A percentile compares a stretch with the other conserved stretches of the same genome.
Evolutionary conservation across 2,797 vertebrate species (phyloP).

Genomic region (Mareca strepera): DNA sequence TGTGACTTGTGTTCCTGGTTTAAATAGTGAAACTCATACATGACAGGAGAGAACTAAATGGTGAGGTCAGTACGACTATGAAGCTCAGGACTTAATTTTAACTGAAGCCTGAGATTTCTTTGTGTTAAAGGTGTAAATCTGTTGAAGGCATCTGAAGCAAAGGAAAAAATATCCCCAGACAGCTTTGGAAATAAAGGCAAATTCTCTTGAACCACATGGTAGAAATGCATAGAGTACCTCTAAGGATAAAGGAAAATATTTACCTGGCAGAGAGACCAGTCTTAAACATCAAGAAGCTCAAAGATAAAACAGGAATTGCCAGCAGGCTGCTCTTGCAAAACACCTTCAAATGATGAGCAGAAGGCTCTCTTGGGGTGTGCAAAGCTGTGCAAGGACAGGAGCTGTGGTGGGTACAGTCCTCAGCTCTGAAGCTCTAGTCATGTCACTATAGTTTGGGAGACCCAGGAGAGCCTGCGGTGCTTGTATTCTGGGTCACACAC

Average conservation of each 20-base stretch:
- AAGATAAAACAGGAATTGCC: neutral
- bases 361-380: accelerated
- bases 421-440: accelerated
- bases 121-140: neutral
- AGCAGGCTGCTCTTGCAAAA: neutral
- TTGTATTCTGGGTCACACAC: accelerated
- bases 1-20: neutral
- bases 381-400: neutral
- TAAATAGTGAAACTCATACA: neutral
- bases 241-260: neutral
- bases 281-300: neutral
- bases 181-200: neutral
- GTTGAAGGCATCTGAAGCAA: neutral
- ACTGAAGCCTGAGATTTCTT: neutral
- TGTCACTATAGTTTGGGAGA: accelerated
- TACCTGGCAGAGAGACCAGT: neutral
- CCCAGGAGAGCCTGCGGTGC: accelerated
- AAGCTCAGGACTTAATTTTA: neutral
- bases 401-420: neutral
- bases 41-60: neutral
- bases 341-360: neutral
- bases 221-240: neutral
- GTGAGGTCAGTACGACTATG: neutral
- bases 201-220: neutral
- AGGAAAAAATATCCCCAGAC: neutral